Evolutionary conservation across 2,888 invertebrate species (phyloP), one percentile per base, ranked within the genome.

Genomic region (Drosophila cognata): DNA sequence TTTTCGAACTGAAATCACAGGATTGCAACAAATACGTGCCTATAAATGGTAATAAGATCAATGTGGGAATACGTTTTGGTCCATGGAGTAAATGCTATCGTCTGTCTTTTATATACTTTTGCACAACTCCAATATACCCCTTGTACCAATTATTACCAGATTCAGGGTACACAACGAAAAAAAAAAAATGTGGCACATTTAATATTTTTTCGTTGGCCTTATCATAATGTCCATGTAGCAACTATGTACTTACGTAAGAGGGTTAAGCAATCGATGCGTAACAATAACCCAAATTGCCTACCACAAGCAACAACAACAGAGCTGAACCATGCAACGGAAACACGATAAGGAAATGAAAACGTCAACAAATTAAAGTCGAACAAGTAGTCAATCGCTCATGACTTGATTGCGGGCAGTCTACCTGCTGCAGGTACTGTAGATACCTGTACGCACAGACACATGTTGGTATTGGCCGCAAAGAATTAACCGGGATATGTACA

Each of bases 231-330:
- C 33, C 35, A 53, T 74, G 75, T 67, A 43, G 55, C 74, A 65
- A 64, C 33, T 57, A 28, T 48, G 31, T 56, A 62, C 48, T 75
- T 79, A 43, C 76, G 80, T 57, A 80, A 80, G 25, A 56, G 63
- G 77, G 77, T 77, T 79, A 67, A 69, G 74, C 78, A 81, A 81
- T 79, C 74, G 74, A 82, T 81, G 82, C 82, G 82, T 74, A 78
- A 81, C 79, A 80, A 81, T 80, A 80, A 80, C 79, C 82, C 63
- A 80, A 81, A 80, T 81, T 79, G 33, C 64, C 64, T 55, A 50
- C 57, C 51, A 53, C 76, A 70, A 53, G 16, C 46, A 58, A 28
- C 38, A 38, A 59, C 31, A 75, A 41, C 64, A 43, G 59, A 74
- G 51, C 36, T 53, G 51, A 63, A 35, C 36, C 53, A 55, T 78